Base-by-base conservation (phyloP, 2,888 invertebrate genomes). In the Parthenolecanium corni region DNA sequence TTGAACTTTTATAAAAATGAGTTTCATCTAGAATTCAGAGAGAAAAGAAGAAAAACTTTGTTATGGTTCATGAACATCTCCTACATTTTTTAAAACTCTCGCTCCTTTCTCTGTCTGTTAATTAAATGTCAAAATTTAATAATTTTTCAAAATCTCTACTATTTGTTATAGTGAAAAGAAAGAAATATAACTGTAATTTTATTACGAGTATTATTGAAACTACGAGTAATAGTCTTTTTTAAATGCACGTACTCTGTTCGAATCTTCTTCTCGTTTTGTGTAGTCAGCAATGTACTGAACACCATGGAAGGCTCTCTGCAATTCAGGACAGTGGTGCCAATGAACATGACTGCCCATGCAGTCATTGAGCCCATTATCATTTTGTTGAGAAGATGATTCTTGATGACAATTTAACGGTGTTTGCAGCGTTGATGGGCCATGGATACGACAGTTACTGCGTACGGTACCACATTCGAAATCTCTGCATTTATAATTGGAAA, bases 211-310 rank as follows among this genome's bases (percentile, higher is more conserved):
- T n/a, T n/a, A n/a, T n/a, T n/a, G n/a, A n/a, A n/a, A n/a, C n/a
- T n/a, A n/a, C n/a, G n/a, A n/a, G n/a, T n/a, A n/a, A n/a, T n/a
- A n/a, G n/a, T n/a, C n/a, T n/a, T n/a, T n/a, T n/a, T n/a, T n/a
- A n/a, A n/a, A n/a, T n/a, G n/a, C n/a, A n/a, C n/a, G n/a, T 74
- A 91, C 91, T 80, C 88, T 82, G 62, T 89, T 89, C 65, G 90
- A 89, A 73, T 92, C 91, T 75, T 92, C 90, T 75, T 91, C 91
- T 72, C 89, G 83, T 71, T 88, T 84, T 64, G 90, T 91, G 75
- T 92, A 91, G 75, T 92, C 91, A 54, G 92, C 92, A 71, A 92
- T 92, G 74, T 89, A 92, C 71, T 86, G 82, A 68, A 92, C 89
- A 67, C 91, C 91, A 74, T 91, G 90, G 74, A 91, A 90, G 70